Conservation (phyloP, 2,888 invertebrate genomes). For the Rhogogaster chlorosoma region DNA sequence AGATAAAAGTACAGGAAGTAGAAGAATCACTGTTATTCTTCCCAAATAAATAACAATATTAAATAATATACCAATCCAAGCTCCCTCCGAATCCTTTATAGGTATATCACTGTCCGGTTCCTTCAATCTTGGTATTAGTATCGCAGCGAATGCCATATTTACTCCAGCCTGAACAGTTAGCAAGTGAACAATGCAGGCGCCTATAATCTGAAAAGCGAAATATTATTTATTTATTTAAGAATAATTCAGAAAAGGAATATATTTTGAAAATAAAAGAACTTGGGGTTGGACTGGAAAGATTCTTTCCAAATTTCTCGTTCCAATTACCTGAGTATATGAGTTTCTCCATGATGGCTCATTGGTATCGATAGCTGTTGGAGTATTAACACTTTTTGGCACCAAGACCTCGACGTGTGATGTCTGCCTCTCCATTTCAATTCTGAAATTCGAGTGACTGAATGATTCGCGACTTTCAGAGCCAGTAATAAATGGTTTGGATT, state of each 20-base stretch:
- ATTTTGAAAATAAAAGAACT: not conserved
- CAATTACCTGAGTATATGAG: constrained; percentile 26
- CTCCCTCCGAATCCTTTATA: constrained; percentile 78
- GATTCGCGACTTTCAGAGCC: not conserved
- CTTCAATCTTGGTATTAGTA: constrained; percentile 79
- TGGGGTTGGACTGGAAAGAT: not conserved
- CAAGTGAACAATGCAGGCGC: constrained; percentile 77
- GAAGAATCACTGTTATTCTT: not conserved
- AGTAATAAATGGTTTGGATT: not conserved
- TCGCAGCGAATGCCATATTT: constrained; percentile 81
- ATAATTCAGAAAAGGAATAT: not conserved
- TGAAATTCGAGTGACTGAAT: not conserved
- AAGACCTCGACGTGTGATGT: not conserved
- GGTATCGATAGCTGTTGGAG: not conserved
- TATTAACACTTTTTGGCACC: not conserved
- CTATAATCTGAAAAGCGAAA: constrained; percentile 74
- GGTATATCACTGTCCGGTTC: constrained; percentile 72
- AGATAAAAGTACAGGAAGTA: constrained; percentile 40
- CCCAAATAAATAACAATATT: not conserved
- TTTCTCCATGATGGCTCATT: constrained; percentile 11
- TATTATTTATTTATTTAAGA: too few relatives aligned
- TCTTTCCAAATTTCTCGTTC: not conserved
- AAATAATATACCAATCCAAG: constrained; percentile 80
- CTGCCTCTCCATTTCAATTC: constrained; percentile 9
- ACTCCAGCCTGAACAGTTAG: constrained; percentile 81